phyloP scores from a whole-genome alignment of 1,140 invertebrate genomes.

The Augochlora pura region DNA sequence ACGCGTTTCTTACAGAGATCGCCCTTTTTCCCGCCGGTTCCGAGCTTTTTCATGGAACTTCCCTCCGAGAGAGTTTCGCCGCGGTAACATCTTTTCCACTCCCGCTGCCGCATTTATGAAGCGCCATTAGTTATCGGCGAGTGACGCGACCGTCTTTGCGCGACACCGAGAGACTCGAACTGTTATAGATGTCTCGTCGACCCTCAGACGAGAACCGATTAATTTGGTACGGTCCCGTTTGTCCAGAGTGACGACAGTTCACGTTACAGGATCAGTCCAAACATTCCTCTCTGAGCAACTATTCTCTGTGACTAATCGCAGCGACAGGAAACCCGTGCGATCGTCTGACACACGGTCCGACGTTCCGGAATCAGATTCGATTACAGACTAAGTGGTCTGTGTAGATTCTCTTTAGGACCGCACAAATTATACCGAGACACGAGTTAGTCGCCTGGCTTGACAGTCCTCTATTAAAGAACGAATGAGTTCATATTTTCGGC shows the following conservation, averaged over 20 bases:
- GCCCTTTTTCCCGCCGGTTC: neutral
- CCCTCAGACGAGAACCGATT: conserved; percentile 45
- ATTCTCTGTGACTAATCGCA: conserved; percentile 48
- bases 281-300: conserved; percentile 34
- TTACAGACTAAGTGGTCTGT: neutral
- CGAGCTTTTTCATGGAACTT: neutral
- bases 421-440: no score
- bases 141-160: neutral
- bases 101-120: neutral
- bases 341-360: conserved; percentile 26
- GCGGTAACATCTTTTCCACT: neutral
- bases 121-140: neutral
- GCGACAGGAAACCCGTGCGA: conserved; percentile 30
- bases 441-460: no score
- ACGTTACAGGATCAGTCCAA: conserved; percentile 41
- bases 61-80: neutral
- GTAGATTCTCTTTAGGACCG: neutral
- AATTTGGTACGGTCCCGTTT: conserved; percentile 47
- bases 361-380: conserved; percentile 35
- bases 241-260: conserved; percentile 50
- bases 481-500: no score
- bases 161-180: conserved; percentile 6
- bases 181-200: conserved; percentile 9
- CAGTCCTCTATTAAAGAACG: no score
- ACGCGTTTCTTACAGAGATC: neutral